Percentiles rank a stretch among this genome's conserved stretches.
Evolutionary conservation across 2,797 vertebrate genomes (phyloP).

Genomic region (Pelobates cultripes): DNA sequence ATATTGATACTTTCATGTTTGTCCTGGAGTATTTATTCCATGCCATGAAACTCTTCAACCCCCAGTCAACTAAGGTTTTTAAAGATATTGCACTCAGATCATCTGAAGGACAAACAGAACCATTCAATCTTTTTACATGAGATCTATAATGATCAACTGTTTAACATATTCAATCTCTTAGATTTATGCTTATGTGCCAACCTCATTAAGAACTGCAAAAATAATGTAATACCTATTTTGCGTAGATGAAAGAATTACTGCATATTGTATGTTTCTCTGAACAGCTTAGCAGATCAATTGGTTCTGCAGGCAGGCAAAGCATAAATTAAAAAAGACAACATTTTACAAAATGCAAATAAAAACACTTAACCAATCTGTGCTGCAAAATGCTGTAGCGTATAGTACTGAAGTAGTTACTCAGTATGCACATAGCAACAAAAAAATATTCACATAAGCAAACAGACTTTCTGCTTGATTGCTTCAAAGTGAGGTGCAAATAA

Average conservation of each 20-base stretch:
- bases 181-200: conserved; percentile 54
- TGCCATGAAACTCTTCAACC: no score
- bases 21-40: no score
- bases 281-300: conserved; percentile 56
- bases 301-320: conserved; percentile 42
- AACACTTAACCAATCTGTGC: conserved; percentile 47
- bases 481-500: conserved; percentile 49
- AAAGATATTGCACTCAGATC: background rate
- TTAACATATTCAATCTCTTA: conserved; percentile 51
- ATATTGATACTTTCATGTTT: no score
- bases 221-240: conserved; percentile 52
- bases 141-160: conserved; percentile 40
- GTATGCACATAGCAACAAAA: conserved; percentile 38
- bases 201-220: conserved; percentile 51
- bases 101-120: background rate
- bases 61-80: background rate
- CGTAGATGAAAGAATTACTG: conserved; percentile 57
- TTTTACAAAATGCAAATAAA: conserved; percentile 45
- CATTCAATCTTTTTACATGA: conserved; percentile 29
- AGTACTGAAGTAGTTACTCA: conserved; percentile 29
- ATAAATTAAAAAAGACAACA: conserved; percentile 50
- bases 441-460: conserved; percentile 49
- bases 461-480: conserved; percentile 54
- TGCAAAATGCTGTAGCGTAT: conserved; percentile 21
- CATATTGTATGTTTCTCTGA: conserved; percentile 54